These are phyloP conservation scores for Ecliptopera silaceata DNA, from an alignment of 2,888 invertebrate genomes.

Conservation along the genomic window DNA sequence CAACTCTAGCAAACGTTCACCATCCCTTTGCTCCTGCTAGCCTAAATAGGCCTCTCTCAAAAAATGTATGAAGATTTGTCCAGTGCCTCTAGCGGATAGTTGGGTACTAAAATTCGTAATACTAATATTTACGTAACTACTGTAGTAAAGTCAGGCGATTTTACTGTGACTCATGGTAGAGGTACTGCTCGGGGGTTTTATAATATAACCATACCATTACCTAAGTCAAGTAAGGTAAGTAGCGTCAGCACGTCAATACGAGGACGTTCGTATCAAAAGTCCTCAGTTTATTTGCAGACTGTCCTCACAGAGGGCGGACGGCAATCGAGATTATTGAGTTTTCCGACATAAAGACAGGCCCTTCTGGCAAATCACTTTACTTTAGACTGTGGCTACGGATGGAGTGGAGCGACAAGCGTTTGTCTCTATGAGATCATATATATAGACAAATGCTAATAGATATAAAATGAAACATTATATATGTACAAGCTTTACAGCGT, in stretches of 20 bases:
- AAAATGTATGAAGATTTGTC: too few relatives aligned
- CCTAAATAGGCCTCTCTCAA: slow-evolving; percentile 56
- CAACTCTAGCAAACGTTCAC: slow-evolving; percentile 48
- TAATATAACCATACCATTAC: too few relatives aligned
- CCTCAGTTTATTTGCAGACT: slow-evolving; percentile 24
- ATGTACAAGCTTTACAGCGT: too few relatives aligned
- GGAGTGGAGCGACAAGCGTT: slow-evolving; percentile 12
- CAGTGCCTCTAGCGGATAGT: too few relatives aligned
- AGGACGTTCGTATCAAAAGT: slow-evolving; percentile 26
- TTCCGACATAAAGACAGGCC: slow-evolving; percentile 39
- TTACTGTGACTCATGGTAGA: too few relatives aligned
- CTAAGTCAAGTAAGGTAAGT: slow-evolving; percentile 14
- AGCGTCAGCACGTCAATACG: slow-evolving; percentile 27
- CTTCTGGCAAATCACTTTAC: slow-evolving; percentile 55
- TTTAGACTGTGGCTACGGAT: slow-evolving; percentile 1
- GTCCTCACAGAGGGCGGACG: slow-evolving; percentile 40
- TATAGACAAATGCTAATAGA: background rate
- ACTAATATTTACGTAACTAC: too few relatives aligned
- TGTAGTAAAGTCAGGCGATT: too few relatives aligned
- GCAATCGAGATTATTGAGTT: slow-evolving; percentile 55
- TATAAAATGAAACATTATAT: too few relatives aligned
- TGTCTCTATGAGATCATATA: too few relatives aligned
- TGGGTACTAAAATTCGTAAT: too few relatives aligned
- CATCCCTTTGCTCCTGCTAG: slow-evolving; percentile 43
- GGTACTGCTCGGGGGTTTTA: too few relatives aligned